Base-by-base conservation (phyloP, 2,888 invertebrate genomes). In the Morpho deidamia region DNA sequence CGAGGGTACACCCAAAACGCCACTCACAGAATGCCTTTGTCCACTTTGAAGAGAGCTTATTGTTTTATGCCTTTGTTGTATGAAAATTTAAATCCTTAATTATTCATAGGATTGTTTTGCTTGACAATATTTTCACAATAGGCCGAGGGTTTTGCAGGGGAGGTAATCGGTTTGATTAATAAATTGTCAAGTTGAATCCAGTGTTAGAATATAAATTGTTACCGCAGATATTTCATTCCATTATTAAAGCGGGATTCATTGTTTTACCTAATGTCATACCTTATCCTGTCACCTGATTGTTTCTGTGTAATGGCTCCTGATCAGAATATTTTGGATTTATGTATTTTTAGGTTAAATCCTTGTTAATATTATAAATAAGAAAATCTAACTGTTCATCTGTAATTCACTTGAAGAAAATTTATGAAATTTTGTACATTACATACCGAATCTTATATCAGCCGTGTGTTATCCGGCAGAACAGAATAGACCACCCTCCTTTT, bases 101-200 rank as follows among this genome's bases (percentile, higher is more conserved):
- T 88, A 89, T 89, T 89, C 88, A 88, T 81, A 82, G 87, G 84
- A 89, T 85, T 89, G 88, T 89, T 86, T 81, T 76, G 79, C 73
- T 71, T 72, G 79, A 82, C 84, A 86, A 85, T 89, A 89, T 88
- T 89, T 89, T 83, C 88, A 88, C 87, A 89, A 89, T 86, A 85
- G 86, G 72, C 79, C 76, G 68, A 76, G 78, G 81, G 78, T 76
- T 65, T 80, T 73, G 78, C 77, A 70, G 72, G 88, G 83, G 85
- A 78, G 83, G 88, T 86, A 89, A 89, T 89, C 86, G 87, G 79
- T 85, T 84, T 89, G 89, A 89, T 88, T 88, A 89, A 89, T 89
- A 89, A 88, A 89, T 89, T 89, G 89, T 88, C 89, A 89, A 88
- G 81, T 86, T 84, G 87, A 82, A 89, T 88, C 86, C 89, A 82